Evolutionary conservation across 2,113 vertebrate species (phyloP), one percentile per base, ranked within the genome.

Genomic region (Psittacus erithacus): DNA sequence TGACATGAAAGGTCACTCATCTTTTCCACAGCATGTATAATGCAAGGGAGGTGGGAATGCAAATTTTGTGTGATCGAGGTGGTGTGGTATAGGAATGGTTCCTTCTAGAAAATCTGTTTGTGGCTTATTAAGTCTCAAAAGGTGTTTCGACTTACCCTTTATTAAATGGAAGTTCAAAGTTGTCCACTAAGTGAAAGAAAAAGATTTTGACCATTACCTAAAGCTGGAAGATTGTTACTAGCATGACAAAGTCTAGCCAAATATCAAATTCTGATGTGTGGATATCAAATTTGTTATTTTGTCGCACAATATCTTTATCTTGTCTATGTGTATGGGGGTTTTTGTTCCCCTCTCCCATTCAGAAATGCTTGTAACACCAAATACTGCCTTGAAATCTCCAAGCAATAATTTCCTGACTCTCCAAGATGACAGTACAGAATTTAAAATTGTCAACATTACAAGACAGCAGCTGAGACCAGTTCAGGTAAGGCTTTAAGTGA

Each of bases 401-500:
- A 68, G 49, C 0, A 0, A 73, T n/a, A 29, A 43, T 82, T 71
- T 62, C 44, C 78, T 86, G 74, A 38, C 27, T 44, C 59, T 67
- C 23, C 90, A 74, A 60, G 81, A 79, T 31, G 25, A 27, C 41
- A 76, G 25, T 41, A 35, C 33, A 1, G 3, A 50, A 10, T 68
- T 69, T 39, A 69, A 91, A 74, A 60, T 1, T 85, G 57, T 74
- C 63, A 76, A 10, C 29, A 14, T 39, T 86, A 46, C 46, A 82
- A 63, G 70, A 33, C 78, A 53, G 64, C 90, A 84, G 25, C 60
- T 86, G 60, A 53, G 41, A 77, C 31, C 71, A 93, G 24, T 82
- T 94, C 92, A 88, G 92, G 96, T 97, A 92, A 84, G 62, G 31
- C 35, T 94, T 84, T 81, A 67, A 39, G 60, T 52, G 35, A 28